Base-by-base conservation (phyloP, 2,888 invertebrate species). In the Tetropium fuscum region DNA sequence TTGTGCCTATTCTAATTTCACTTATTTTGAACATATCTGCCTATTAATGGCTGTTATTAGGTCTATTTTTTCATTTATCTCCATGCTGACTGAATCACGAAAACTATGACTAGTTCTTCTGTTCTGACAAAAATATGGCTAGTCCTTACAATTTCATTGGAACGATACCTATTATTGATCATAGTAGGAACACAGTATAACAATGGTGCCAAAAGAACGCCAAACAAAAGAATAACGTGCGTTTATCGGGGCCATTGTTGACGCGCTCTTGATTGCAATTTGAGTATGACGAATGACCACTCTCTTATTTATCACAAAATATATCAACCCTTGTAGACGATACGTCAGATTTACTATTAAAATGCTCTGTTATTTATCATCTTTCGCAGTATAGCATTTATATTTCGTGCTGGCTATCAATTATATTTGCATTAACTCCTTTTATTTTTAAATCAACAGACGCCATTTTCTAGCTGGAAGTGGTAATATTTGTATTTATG, bases 281-380 rank as follows among this genome's bases (percentile, higher is more conserved):
- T 80, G 77, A 80, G 79, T 79, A 79, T 80, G 80, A 80, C 77
- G 78, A 78, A 80, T 80, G 77, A 72, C 73, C 73, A 69, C 64
- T 74, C 74, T 69, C 73, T 71, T 72, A 72, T 74, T 73, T 66
- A 64, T 70, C 68, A 53, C 51, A 53, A 56, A 64, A 70, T 68
- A 67, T 61, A 68, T 68, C 71, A 72, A 71, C 71, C 73, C 72
- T 70, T 74, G 64, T 65, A 64, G 63, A 63, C 64, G 62, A 68
- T 66, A 71, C 70, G 72, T 72, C 72, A 66, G 63, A 70, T 70
- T 64, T 67, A 57, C 64, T 63, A 68, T 71, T 69, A 71, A 72
- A 72, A 68, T 55, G 58, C 49, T n/a, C n/a, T 60, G 67, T 72
- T 68, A 72, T 66, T 64, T 62, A 64, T 66, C 66, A 57, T 66